Base-by-base conservation (phyloP, 2,113 vertebrate species). In the Talpa occidentalis region DNA sequence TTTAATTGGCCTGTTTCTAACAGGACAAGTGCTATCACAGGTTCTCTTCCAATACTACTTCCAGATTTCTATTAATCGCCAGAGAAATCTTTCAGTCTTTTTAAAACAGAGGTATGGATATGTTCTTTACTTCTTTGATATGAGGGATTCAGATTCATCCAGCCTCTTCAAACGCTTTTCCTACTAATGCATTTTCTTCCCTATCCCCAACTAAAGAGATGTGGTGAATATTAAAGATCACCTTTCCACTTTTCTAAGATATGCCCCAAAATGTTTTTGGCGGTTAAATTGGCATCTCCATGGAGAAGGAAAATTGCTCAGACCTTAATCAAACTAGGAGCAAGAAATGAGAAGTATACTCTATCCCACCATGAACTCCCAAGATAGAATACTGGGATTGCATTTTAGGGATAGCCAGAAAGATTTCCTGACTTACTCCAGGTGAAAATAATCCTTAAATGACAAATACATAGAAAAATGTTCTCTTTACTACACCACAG, bases 101-200 rank as follows among this genome's bases (percentile, higher is more conserved):
- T 72, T 94, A 44, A 87, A 81, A 73, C 5, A 82, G 69, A 91
- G 72, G 79, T 82, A 79, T 17, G 93, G 49, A 74, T n/a, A 44
- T 12, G 47, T 35, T 72, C 24, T 79, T 24, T 35, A 89, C 35
- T 47, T 66, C 64, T 66, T 74, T 67, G 37, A 79, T 47, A 69
- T 14, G 32, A 89, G 3, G 24, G 35, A 42, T 35, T 95, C 30
- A 76, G 72, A 69, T n/a, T 95, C 47, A 54, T 64, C 82, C 35
- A 74, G 44, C 10, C 77, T 37, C 67, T 94, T 90, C 66, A 72
- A 88, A 70, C 44, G 22, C 26, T 79, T 49, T 72, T 44, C 80
- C 66, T 42, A 10, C 44, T n/a, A 78, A 59, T 5, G 2, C 37
- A 49, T 56, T 56, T 47, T 44, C 54, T 70, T 49, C 26, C 22